These are phyloP conservation scores for Nephrotoma flavescens DNA, from an alignment of 2,888 invertebrate species.

Conservation along the genomic window DNA sequence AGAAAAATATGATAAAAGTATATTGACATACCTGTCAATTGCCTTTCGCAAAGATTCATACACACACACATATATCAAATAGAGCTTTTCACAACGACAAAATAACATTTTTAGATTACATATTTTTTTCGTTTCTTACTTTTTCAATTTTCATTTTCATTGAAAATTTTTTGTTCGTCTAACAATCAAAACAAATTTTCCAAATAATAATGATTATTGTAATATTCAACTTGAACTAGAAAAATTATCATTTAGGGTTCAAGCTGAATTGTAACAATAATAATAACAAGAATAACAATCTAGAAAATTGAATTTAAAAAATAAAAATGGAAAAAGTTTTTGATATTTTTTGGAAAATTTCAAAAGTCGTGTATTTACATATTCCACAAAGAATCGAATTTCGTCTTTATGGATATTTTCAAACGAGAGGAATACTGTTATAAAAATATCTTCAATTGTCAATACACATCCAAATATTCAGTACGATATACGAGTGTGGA, in stretches of 20 bases:
- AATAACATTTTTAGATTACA: neutral
- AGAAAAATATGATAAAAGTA: neutral
- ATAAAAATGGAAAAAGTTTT: neutral
- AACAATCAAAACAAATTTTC: neutral
- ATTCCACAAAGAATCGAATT: neutral
- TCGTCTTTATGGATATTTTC: neutral
- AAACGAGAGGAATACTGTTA: too few relatives aligned
- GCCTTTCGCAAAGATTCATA: neutral
- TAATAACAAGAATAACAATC: neutral
- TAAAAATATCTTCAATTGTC: neutral
- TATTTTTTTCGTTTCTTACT: neutral
- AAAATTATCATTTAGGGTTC: neutral
- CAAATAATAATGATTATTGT: neutral
- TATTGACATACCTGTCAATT: neutral
- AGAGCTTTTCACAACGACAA: neutral
- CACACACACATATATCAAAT: neutral
- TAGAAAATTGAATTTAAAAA: neutral
- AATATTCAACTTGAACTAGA: neutral
- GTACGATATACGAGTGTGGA: neutral
- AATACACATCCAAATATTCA: neutral
- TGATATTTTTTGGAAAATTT: neutral
- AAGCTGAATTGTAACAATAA: neutral
- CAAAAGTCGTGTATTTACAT: neutral
- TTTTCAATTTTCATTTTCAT: neutral
- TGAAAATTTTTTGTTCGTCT: neutral